Base-by-base conservation (phyloP, 2,113 vertebrate species). In the Passerina amoena region DNA sequence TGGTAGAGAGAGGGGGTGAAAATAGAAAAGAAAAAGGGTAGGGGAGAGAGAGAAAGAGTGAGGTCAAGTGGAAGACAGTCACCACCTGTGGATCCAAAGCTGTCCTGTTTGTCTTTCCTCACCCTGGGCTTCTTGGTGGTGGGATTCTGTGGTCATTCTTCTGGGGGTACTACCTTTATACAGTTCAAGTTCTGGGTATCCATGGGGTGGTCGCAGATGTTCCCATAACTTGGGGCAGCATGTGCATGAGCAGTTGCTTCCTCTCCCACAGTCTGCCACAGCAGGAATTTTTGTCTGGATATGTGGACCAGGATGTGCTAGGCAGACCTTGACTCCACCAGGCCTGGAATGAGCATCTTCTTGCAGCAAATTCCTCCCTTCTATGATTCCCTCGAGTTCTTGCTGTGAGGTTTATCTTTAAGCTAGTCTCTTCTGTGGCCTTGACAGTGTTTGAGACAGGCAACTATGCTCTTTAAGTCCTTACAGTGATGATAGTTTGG, bases 141-240 rank as follows among this genome's bases (percentile, higher is more conserved):
- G 16, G 3, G 6, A 6, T 40, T 30, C 20, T 3, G 2, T 11
- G 24, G n/a, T 60, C 1, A 0, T 31, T 61, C 17, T 59, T 59
- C 60, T 73, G 28, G 16, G 37, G 18, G 4, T 37, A 6, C 8
- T 18, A 44, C 37, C 10, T 59, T 47, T 18, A 40, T 4, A n/a
- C 8, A 40, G 21, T 31, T 12, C n/a, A 35, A 17, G 21, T 27
- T 76, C 47, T 53, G 18, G 25, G 11, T 69, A 31, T 35, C 54
- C 17, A 40, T 28, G 8, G 24, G 3, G 12, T 31, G 11, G 17
- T 35, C 30, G 31, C 21, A 35, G 25, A 27, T 40, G 10, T 35
- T 60, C 8, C 8, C 25, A 47, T 27, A 11, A 35, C 8, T 38
- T 40, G n/a, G 6, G 20, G 9, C 27, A 37, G 14, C 8, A 40